These are phyloP conservation scores for Caenorhabditis drosophilae DNA, from an alignment of 2,888 invertebrate genomes.

Conservation along the genomic window DNA sequence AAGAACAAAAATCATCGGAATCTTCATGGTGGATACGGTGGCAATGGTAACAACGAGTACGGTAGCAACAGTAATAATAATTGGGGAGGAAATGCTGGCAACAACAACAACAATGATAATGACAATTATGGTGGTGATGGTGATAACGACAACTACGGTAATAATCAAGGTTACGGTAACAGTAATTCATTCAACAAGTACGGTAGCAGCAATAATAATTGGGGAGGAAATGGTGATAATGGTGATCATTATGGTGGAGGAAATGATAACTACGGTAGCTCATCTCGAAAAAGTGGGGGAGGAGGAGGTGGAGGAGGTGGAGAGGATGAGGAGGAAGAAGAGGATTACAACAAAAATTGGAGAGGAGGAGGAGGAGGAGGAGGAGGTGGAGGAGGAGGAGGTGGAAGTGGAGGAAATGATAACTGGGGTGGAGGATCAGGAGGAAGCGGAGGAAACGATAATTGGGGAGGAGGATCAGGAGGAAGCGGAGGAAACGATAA, in stretches of 20 bases:
- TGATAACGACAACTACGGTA: constrained; percentile 3
- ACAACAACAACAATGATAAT: neutral
- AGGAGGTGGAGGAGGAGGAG: too few species aligned
- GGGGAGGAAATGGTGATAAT: constrained; percentile 3
- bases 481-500: neutral
- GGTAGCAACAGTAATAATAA: constrained; percentile 12
- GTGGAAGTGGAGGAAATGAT: too few species aligned
- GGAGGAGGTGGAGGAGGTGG: neutral
- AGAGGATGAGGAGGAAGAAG: constrained; percentile 1
- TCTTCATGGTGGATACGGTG: neutral
- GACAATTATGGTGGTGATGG: constrained; percentile 6
- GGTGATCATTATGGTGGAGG: neutral
- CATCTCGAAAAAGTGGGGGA: neutral
- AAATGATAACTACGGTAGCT: constrained; percentile 7
- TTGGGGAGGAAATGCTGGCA: neutral
- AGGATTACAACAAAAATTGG: neutral
- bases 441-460: neutral
- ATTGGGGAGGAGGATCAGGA: neutral
- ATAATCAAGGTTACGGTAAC: neutral
- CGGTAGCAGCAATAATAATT: constrained; percentile 6
- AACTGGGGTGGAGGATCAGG: too few species aligned
- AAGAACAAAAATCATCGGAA: neutral
- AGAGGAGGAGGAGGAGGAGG: too few species aligned
- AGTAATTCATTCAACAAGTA: neutral
- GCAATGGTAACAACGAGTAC: constrained; percentile 11